Evolutionary conservation across 2,797 vertebrate species (phyloP), one percentile per base, ranked within the genome.

Genomic region (Danio kyathit): DNA sequence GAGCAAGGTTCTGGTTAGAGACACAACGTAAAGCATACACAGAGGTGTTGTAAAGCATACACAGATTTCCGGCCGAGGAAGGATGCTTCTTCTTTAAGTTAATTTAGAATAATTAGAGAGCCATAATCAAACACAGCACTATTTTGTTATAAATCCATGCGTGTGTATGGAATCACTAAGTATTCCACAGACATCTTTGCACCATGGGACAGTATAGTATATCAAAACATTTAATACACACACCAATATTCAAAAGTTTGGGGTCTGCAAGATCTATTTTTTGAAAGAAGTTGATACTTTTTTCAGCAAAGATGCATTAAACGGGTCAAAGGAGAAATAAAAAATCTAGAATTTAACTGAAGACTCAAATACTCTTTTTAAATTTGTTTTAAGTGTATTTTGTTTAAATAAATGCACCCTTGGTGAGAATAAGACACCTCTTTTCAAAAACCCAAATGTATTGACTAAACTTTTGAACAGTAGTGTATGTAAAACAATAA

Each of bases 161-260:
- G 6, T n/a, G 19, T 60, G 63, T 57, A 54, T 56, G 75, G 65
- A 77, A 83, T 76, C 44, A 73, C 19, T 44, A 75, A 51, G 65
- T 72, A 79, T 76, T 79, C 46, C 66, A 49, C 48, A 66, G 44
- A 29, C 73, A 79, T 84, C 66, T 80, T 71, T 84, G 82, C 67
- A 82, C 29, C 76, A 82, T 44, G 49, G 65, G 54, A 73, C 57
- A 43, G 29, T 17, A 14, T 21, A 57, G 11, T 17, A 4, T 46
- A 0, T 29, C 29, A 29, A 29, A 29, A 29, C 29, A 29, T 1
- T 29, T 29, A 29, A 29, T 29, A 29, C 29, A 29, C 29, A 29
- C 29, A 29, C 29, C 29, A 29, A 1, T 29, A 1, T 29, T 29
- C 29, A 1, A 1, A 29, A 29, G 29, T 29, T 29, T 29, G 29